Base-by-base conservation (phyloP, 2,888 invertebrate genomes). In the Frankliniella fusca region DNA sequence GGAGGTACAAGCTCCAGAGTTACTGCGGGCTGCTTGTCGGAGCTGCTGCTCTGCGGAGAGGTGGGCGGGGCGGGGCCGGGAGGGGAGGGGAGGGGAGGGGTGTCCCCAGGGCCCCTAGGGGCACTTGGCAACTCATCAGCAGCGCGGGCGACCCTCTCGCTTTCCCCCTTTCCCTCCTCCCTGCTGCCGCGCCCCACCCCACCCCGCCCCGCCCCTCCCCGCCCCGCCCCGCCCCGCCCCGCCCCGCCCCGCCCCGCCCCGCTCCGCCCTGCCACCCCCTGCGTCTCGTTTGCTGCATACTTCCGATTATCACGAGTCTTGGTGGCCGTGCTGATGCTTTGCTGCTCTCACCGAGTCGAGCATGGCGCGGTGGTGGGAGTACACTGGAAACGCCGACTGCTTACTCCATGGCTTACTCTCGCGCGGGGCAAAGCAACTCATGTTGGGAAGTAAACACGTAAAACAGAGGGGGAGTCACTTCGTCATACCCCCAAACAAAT, bases 261-360 rank as follows among this genome's bases (percentile, higher is more conserved):
- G 5, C 38, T 5, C 3, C 38, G 38, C 38, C 38, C 38, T 5
- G 38, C 38, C 38, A 38, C 38, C 38, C 38, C 38, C 38, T 38
- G 38, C 23, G 70, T 23, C 70, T 70, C 70, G 11, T 54, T 54
- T 15, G 54, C 54, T 20, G 18, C 54, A 20, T 20, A 54, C 54
- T 54, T 54, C 54, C 15, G 54, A 20, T 54, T 54, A 54, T 54
- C 38, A 38, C 20, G 54, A 85, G 85, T 85, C 84, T 84, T 84
- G 84, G 85, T 84, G 83, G 82, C 82, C 61, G 76, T 80, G 65
- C 82, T 82, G 83, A 83, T 81, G 82, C 83, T 80, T 80, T 80
- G 18, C 81, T 80, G 61, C 81, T 38, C 80, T 48, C 81, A 23
- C 61, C 80, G 70, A 61, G 81, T 80, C 49, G 27, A 23, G 80